These are phyloP conservation scores for Heteromyza rotundicornis DNA, from an alignment of 2,888 invertebrate species.

Conservation along the genomic window DNA sequence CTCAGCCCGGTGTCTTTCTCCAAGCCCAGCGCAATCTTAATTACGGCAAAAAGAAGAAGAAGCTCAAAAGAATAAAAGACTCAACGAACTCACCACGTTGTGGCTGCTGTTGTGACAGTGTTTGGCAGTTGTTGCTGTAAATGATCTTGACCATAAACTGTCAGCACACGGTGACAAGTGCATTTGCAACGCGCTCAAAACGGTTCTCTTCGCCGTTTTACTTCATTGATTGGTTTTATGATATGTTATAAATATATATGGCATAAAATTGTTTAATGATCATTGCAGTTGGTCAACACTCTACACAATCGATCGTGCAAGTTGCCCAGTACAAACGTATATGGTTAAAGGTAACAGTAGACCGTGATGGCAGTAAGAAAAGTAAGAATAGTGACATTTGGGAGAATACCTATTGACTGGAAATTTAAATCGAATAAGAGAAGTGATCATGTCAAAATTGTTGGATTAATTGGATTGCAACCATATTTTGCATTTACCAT, in stretches of 20 bases:
- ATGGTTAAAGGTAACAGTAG: too few species aligned
- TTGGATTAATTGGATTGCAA: too few species aligned
- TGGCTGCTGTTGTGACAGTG: neutral
- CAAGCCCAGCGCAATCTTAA: neutral
- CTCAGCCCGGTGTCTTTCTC: too few species aligned
- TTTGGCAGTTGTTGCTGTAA: conserved; percentile 13
- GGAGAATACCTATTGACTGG: too few species aligned
- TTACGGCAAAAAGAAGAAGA: neutral
- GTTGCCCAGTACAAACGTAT: neutral
- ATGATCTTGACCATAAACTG: conserved; percentile 28
- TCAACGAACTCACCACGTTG: conserved; percentile 26
- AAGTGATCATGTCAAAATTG: too few species aligned
- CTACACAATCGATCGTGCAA: neutral
- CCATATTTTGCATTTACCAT: too few species aligned
- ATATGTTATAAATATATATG: neutral
- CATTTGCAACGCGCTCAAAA: neutral
- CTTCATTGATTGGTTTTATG: neutral
- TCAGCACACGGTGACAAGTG: conserved; percentile 2
- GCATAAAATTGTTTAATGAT: neutral
- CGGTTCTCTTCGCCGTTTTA: neutral
- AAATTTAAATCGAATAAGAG: too few species aligned
- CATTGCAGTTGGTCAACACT: neutral
- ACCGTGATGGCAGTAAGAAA: too few species aligned
- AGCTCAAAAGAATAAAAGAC: neutral
- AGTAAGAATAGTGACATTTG: too few species aligned